These are phyloP conservation scores for Tholera decimalis DNA, from an alignment of 2,888 invertebrate genomes.

Conservation along the genomic window DNA sequence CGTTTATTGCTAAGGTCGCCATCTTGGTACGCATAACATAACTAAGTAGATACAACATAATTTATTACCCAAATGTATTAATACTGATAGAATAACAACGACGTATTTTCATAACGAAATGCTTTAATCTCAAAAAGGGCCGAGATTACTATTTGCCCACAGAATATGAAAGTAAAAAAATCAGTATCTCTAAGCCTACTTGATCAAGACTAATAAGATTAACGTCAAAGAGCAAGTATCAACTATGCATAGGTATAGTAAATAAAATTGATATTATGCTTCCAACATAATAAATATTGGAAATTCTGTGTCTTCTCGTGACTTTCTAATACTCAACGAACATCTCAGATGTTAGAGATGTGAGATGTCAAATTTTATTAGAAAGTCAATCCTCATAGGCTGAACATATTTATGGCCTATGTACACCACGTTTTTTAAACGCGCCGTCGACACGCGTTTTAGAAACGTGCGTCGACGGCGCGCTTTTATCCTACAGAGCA, in stretches of 20 bases:
- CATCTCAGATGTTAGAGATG: no score
- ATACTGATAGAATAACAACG: neutral
- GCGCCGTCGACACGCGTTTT: no score
- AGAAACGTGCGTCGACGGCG: no score
- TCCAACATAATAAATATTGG: neutral
- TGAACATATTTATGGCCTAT: no score
- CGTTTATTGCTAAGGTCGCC: neutral
- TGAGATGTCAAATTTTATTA: no score
- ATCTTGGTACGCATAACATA: neutral
- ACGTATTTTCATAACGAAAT: conserved; percentile 1
- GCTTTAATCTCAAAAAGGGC: conserved; percentile 22
- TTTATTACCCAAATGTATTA: neutral
- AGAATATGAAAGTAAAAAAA: conserved; percentile 18
- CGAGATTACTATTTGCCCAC: conserved; percentile 1
- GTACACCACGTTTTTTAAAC: no score
- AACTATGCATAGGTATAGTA: conserved; percentile 12
- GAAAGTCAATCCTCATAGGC: no score
- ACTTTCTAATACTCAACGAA: no score
- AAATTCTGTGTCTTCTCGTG: no score
- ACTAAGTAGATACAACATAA: neutral
- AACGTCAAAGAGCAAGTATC: conserved; percentile 18
- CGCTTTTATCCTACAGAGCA: no score
- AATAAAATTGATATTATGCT: no score
- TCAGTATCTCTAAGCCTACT: conserved; percentile 19
- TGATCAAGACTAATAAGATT: conserved; percentile 43